Base-by-base conservation (phyloP, 2,888 invertebrate species). In the Polydrusus tereticollis region DNA sequence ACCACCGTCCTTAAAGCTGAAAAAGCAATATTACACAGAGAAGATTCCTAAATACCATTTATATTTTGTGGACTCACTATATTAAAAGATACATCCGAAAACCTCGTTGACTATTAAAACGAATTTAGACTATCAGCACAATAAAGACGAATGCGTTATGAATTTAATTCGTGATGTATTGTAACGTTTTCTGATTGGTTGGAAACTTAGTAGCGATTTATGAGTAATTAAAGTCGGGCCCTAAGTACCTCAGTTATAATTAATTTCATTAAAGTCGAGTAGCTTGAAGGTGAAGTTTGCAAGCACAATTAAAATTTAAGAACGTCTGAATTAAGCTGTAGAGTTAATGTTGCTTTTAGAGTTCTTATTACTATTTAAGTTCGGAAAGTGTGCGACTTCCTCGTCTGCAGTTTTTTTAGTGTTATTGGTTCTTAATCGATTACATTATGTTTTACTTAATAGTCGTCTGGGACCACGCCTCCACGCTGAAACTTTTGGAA, bases 111-210 rank as follows among this genome's bases (percentile, higher is more conserved):
- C 41, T n/a, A 7, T n/a, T n/a, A 45, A 45, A n/a, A 45, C 5
- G 4, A 20, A 45, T 2, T 10, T 8, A 29, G 29, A 38, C 7
- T 45, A 20, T 10, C 8, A 29, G 7, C 26, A 26, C 16, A 23
- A 21, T 29, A 52, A 52, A 36, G 62, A 63, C 47, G 23, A 47
- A 63, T 26, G 47, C 62, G 10, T 29, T 45, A 45, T 29, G 26
- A 45, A 63, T 47, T 63, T 45, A 63, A 63, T 63, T 63, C 18
- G 45, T 45, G 62, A 63, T 47, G 33, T 63, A 63, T 63, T 63
- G 47, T 47, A 63, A 18, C 62, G 45, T 12, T 63, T 45, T 20
- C 45, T 63, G 62, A 63, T 63, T 63, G 62, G 47, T 45, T 29
- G 45, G 26, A 63, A 63, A 63, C 47, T 43, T 29, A 12, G 23